Percentiles rank a stretch among this genome's conserved stretches.
Conservation (phyloP, 2,113 vertebrate genomes). For the Xiphophorus maculatus region DNA sequence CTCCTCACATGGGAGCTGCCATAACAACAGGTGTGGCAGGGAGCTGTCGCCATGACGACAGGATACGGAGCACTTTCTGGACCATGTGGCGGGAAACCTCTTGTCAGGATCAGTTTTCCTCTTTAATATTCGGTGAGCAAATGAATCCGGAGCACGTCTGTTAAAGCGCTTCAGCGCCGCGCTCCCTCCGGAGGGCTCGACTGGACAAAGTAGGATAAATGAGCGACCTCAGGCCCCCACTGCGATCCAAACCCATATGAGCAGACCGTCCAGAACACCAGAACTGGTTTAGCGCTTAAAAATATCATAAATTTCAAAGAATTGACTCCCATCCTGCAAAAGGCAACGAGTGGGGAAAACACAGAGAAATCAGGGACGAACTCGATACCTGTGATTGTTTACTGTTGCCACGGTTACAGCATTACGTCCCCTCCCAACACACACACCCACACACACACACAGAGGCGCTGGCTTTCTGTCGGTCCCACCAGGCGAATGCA, state of each 20-base stretch:
- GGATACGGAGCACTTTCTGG: slow-evolving; percentile 5
- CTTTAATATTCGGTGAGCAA: slow-evolving; percentile 4
- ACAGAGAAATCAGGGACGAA: slow-evolving; percentile 46
- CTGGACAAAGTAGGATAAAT: not conserved
- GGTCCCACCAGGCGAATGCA: slow-evolving; percentile 68
- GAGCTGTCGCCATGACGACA: slow-evolving; percentile 1
- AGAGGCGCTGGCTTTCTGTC: slow-evolving; percentile 23
- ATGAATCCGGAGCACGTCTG: slow-evolving; percentile 3
- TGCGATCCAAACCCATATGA: not conserved
- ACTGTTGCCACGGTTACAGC: slow-evolving; percentile 60
- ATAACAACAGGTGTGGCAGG: slow-evolving; percentile 46
- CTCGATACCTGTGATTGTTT: slow-evolving; percentile 63
- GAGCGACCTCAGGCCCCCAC: not conserved
- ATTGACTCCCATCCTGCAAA: slow-evolving; percentile 53
- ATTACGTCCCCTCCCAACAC: slow-evolving; percentile 21
- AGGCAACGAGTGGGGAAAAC: slow-evolving; percentile 48
- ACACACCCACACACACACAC: slow-evolving; percentile 19
- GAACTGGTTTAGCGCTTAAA: slow-evolving; percentile 4
- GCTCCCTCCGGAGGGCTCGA: no score
- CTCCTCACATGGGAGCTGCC: slow-evolving; percentile 44
- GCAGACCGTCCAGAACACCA: not conserved
- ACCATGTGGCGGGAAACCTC: slow-evolving; percentile 6
- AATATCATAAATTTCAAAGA: not conserved
- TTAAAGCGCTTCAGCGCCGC: not conserved
- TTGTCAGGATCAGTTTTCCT: not conserved